phyloP scores from a whole-genome alignment of 2,888 invertebrate genomes.

The Zelleria hepariella region DNA sequence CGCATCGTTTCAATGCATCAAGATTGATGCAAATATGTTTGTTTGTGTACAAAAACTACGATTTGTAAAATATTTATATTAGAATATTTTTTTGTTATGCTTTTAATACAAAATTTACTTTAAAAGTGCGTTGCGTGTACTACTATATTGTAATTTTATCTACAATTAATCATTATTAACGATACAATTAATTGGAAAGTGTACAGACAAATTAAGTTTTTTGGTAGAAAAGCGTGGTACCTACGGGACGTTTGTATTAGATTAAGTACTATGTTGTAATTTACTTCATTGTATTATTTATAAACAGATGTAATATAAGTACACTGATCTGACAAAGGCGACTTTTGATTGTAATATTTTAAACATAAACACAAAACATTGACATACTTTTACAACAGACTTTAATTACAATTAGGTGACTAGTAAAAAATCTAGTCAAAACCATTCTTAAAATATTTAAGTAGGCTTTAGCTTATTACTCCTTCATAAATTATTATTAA shows the following conservation, averaged over 20 bases:
- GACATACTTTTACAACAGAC: not conserved
- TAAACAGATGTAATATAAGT: no score
- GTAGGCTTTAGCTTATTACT: slow-evolving; percentile 33
- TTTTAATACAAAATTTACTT: not conserved
- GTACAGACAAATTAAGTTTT: no score
- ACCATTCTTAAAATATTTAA: slow-evolving; percentile 20
- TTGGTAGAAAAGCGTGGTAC: no score
- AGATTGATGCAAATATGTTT: not conserved
- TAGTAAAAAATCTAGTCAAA: slow-evolving; percentile 63
- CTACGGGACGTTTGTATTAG: no score
- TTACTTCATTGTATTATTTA: no score
- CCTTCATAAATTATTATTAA: slow-evolving; percentile 54
- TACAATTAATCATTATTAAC: no score
- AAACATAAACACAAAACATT: not conserved
- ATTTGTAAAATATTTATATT: not conserved
- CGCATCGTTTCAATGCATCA: not conserved
- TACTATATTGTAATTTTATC: not conserved
- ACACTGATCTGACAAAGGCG: no score
- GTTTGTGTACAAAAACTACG: not conserved
- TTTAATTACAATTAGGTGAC: slow-evolving; percentile 43
- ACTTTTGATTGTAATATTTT: not conserved
- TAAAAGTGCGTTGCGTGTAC: not conserved
- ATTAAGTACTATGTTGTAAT: no score
- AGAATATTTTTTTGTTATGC: not conserved
- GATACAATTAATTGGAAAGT: no score